phyloP scores from a whole-genome alignment of 2,797 vertebrate species.

The Acrossocheilus fasciatus region DNA sequence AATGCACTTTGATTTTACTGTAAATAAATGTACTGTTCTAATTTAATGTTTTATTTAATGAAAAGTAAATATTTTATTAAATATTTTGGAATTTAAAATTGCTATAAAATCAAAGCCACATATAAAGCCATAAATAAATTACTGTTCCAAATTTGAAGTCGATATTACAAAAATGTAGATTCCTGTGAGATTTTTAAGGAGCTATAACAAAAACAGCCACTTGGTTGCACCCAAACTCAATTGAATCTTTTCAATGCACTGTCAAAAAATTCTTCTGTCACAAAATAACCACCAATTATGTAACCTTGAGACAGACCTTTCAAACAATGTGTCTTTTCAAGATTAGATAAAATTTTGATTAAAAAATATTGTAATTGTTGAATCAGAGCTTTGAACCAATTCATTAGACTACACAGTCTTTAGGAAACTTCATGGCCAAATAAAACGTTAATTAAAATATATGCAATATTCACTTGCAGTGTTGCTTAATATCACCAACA shows the following conservation, averaged over 20 bases:
- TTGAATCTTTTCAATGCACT: no score
- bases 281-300: not conserved
- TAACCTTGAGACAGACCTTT: not conserved
- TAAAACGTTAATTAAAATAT: not conserved
- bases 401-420: not conserved
- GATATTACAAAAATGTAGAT: no score
- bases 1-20: no score
- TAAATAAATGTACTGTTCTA: no score
- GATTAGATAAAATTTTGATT: no score
- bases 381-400: not conserved
- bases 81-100: not conserved
- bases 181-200: no score
- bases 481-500: not conserved
- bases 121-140: not conserved
- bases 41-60: no score
- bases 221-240: no score
- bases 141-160: not conserved
- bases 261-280: not conserved
- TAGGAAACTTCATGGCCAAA: not conserved
- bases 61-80: no score
- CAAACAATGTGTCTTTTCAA: not conserved
- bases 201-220: no score
- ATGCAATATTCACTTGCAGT: not conserved
- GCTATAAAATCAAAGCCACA: not conserved
- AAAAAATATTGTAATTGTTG: not conserved